phyloP scores from a whole-genome alignment of 2,797 vertebrate species.

The Lates japonicus region DNA sequence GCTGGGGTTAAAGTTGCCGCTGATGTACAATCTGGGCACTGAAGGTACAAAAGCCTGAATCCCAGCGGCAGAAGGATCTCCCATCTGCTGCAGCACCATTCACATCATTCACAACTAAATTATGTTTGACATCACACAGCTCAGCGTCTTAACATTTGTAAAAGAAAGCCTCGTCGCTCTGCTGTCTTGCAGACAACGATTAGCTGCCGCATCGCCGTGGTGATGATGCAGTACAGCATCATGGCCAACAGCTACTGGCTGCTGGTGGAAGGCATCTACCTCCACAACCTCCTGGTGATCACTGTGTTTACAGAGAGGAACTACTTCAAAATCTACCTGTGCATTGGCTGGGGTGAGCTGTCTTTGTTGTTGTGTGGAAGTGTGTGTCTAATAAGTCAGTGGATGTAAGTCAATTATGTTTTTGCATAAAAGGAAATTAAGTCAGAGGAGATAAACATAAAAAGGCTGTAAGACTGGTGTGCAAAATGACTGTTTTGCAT shows the following conservation, averaged over 20 bases:
- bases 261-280: conserved; percentile 95
- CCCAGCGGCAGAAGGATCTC: conserved; percentile 26
- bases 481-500: conserved; percentile 32
- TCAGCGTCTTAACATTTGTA: neutral
- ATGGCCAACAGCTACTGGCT: conserved; percentile 98
- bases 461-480: conserved; percentile 1
- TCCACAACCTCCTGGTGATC: conserved; percentile 93
- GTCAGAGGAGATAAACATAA: neutral
- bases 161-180: conserved; percentile 2
- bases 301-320: conserved; percentile 91
- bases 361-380: neutral
- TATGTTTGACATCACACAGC: neutral
- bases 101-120: neutral
- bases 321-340: conserved; percentile 93
- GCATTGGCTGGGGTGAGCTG: conserved; percentile 95
- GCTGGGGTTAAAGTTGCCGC: conserved; percentile 5
- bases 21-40: conserved; percentile 1
- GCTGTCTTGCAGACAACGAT: conserved; percentile 84
- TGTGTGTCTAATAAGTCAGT: conserved; percentile 13
- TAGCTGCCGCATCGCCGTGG: conserved; percentile 90
- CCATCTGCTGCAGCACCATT: conserved; percentile 35
- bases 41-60: neutral
- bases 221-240: conserved; percentile 96
- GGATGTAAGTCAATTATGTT: conserved; percentile 18
- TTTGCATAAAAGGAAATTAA: conserved; percentile 11